These are phyloP conservation scores for Pitangus sulphuratus DNA, from an alignment of 2,797 vertebrate species.

Conservation along the genomic window DNA sequence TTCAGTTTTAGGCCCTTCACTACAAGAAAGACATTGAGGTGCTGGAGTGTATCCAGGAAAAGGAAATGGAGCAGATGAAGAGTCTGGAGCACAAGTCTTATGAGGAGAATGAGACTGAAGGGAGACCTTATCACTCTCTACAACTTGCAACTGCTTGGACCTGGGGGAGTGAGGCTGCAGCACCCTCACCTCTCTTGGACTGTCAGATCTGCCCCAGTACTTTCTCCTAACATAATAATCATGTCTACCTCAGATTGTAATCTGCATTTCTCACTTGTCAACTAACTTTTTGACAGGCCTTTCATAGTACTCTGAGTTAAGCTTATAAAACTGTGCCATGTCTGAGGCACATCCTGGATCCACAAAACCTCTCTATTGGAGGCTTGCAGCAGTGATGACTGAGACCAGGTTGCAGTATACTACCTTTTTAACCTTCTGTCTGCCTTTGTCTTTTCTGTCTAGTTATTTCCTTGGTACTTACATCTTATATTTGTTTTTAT, in stretches of 20 bases:
- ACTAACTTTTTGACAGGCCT: background rate
- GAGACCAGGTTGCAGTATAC: background rate
- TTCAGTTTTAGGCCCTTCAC: accelerated
- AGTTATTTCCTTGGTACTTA: background rate
- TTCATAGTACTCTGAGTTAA: background rate
- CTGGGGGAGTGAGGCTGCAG: accelerated
- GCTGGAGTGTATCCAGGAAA: background rate
- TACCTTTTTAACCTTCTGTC: background rate
- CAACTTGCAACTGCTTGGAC: background rate
- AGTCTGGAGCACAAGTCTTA: background rate
- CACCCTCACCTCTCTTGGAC: background rate
- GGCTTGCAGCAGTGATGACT: background rate
- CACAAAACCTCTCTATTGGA: background rate
- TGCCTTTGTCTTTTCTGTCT: background rate
- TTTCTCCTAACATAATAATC: background rate
- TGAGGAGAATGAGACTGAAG: background rate
- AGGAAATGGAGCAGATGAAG: background rate
- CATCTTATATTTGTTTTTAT: background rate
- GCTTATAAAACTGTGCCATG: background rate
- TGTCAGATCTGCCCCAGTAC: background rate
- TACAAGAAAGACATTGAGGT: background rate
- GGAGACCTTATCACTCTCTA: background rate
- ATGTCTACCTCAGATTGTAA: background rate
- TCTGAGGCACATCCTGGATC: background rate
- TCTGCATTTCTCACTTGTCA: background rate